Conservation (phyloP, 2,888 invertebrate genomes). For the Ametastegia equiseti region DNA sequence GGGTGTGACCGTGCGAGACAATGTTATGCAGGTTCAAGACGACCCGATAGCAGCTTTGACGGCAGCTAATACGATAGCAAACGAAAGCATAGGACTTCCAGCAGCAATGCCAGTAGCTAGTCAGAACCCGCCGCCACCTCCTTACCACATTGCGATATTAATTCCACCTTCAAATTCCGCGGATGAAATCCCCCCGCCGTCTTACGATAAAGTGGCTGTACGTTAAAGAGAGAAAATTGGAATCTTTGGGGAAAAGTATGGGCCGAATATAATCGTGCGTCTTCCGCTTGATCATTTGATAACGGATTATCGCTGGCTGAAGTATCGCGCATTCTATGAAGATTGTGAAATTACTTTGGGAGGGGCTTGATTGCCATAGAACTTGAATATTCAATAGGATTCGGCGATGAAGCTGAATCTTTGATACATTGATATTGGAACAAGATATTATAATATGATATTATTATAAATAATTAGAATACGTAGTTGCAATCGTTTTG, state of each 20-base stretch:
- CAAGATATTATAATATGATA: not conserved
- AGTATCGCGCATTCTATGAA: not conserved
- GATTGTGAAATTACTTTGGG: not conserved
- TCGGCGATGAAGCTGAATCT: too few species aligned
- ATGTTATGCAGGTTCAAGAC: conserved; percentile 56
- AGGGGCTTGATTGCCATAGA: not conserved
- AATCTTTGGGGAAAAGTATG: conserved; percentile 11
- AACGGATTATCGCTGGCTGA: not conserved
- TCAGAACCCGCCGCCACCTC: conserved; percentile 82
- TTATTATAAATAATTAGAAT: not conserved
- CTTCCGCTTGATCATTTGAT: not conserved
- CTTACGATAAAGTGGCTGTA: conserved; percentile 82
- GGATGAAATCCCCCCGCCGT: conserved; percentile 83
- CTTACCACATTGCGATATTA: conserved; percentile 90
- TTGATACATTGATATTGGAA: too few species aligned
- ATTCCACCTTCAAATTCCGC: conserved; percentile 78
- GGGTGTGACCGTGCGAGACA: conserved; percentile 27
- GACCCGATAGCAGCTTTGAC: conserved; percentile 63
- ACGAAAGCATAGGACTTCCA: conserved; percentile 58
- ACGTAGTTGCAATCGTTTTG: conserved; percentile 9
- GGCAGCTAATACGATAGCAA: conserved; percentile 59
- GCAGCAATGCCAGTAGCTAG: conserved; percentile 61
- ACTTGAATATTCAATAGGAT: too few species aligned
- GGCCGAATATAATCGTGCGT: not conserved
- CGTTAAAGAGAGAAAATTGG: conserved; percentile 48